These are phyloP conservation scores for Stenopsyche tienmushanensis DNA, from an alignment of 1,140 invertebrate genomes.

Conservation along the genomic window DNA sequence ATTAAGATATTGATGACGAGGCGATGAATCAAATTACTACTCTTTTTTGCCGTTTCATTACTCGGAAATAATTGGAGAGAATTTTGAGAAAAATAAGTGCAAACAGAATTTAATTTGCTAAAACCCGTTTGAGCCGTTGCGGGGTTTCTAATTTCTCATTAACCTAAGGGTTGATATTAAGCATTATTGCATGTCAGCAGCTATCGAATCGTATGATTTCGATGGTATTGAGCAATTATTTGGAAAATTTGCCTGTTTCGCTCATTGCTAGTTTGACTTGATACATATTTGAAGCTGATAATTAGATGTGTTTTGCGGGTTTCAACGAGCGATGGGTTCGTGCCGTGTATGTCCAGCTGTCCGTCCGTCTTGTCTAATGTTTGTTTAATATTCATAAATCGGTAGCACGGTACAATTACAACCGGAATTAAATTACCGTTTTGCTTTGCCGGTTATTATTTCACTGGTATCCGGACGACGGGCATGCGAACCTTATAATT, in stretches of 20 bases:
- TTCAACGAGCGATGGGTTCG: neutral
- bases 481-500: slow-evolving; percentile 16
- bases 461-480: neutral
- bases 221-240: no score
- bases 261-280: no score
- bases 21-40: slow-evolving; percentile 29
- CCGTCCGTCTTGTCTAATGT: neutral
- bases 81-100: no score
- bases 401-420: slow-evolving; percentile 17
- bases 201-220: no score
- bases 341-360: neutral
- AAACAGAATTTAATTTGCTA: slow-evolving; percentile 4
- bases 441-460: slow-evolving; percentile 6
- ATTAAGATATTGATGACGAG: slow-evolving; percentile 31
- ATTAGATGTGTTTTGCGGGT: no score
- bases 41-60: slow-evolving; percentile 4
- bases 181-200: no score
- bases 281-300: no score
- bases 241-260: no score
- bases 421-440: slow-evolving; percentile 24
- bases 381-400: slow-evolving; percentile 18
- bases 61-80: neutral
- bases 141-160: neutral
- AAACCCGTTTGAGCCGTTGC: no score
- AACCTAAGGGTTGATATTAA: neutral